These are phyloP conservation scores for Megaceryle alcyon DNA, from an alignment of 2,797 vertebrate genomes.

Conservation along the genomic window DNA sequence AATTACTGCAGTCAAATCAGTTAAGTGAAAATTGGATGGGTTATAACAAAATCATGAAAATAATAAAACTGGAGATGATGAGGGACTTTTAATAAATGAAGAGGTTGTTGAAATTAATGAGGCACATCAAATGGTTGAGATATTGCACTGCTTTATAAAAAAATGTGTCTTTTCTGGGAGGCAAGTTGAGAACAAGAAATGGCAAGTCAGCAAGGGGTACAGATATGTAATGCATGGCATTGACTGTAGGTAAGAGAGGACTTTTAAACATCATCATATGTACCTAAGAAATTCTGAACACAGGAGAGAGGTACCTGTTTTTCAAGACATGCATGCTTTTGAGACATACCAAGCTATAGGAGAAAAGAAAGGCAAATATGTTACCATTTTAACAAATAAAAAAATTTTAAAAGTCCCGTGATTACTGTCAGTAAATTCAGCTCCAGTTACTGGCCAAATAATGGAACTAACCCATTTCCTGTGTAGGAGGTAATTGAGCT, in stretches of 20 bases:
- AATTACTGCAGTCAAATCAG: slow-evolving; percentile 40
- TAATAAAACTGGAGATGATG: background rate
- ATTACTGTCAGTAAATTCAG: background rate
- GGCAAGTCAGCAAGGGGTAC: background rate
- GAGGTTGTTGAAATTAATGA: slow-evolving; percentile 45
- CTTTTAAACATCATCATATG: background rate
- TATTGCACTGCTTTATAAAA: background rate
- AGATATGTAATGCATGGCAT: background rate
- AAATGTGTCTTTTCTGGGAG: background rate
- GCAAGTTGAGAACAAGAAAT: background rate
- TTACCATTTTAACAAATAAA: background rate
- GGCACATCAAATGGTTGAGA: slow-evolving; percentile 15
- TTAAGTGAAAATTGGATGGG: slow-evolving; percentile 49
- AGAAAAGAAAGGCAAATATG: background rate
- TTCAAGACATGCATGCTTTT: background rate
- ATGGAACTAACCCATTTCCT: background rate
- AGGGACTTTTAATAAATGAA: slow-evolving; percentile 34
- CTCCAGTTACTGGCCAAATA: background rate
- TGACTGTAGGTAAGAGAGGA: background rate
- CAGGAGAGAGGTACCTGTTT: background rate
- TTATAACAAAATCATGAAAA: slow-evolving; percentile 49
- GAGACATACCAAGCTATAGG: background rate
- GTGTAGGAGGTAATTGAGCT: background rate
- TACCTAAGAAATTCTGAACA: background rate
- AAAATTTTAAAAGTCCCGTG: background rate